Base-by-base conservation (phyloP, 1,140 invertebrate species). In the Orussus abietinus region DNA sequence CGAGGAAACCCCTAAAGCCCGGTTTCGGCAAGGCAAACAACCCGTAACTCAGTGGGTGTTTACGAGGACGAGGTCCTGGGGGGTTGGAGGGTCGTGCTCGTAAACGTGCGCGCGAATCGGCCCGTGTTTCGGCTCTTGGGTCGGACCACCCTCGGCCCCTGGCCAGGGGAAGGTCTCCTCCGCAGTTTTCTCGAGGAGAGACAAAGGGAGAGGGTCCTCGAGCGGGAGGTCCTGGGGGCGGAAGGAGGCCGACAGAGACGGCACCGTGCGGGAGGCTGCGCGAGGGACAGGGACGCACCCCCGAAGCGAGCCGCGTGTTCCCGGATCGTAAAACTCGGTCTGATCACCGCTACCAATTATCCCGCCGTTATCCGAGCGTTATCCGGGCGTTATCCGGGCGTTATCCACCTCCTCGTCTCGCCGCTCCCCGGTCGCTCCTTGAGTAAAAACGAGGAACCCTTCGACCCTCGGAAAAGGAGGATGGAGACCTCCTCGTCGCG, bases 281-380 rank as follows among this genome's bases (percentile, higher is more conserved):
- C 32, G 26, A 31, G 30, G 31, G 25, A 36, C 30, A 26, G 17
- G 12, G 37, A 10, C 42, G 35, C 29, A 41, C 53, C 53, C 47
- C 47, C 10, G 37, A 28, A 30, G 52, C 34, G 46, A 55, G 56
- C 52, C 50, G 65, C 64, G 54, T 71, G 69, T 70, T 64, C 55
- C 47, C 49, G 50, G 63, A 64, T 71, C 71, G 67, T 74, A 74
- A 74, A 74, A 74, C 59, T 65, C 53, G 62, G 56, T 62, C 66
- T 72, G 71, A 74, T 72, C 67, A 71, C 69, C 64, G 57, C 53
- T 62, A 66, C 69, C 68, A 74, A 74, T 74, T 74, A 74, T 72
- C 67, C 68, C 51, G 55, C 66, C 67, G 67, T 74, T 71, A 74
- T 71, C 64, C 59, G 52, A 56, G 54, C 59, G 56, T 59, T 59